Conservation (phyloP, 2,797 vertebrate species). For the Periophthalmus magnuspinnatus region DNA sequence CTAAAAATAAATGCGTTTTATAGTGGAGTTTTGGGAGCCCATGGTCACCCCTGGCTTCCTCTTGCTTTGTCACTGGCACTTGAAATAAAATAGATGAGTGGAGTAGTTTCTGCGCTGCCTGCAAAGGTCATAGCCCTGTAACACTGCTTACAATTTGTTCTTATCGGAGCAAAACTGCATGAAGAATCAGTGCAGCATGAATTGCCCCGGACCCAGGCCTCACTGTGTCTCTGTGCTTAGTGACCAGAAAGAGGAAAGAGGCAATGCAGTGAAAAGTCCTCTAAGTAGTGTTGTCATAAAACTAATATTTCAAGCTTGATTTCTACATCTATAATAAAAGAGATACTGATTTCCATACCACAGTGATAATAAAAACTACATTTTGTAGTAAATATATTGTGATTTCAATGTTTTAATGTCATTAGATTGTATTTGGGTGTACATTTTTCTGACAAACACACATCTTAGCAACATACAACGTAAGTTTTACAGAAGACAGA, state of each 20-base stretch:
- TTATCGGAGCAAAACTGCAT: constrained; percentile 30
- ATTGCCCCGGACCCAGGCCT: constrained; percentile 8
- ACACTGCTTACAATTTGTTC: constrained; percentile 27
- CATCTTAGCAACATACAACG: too few species aligned
- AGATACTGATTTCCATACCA: too few species aligned
- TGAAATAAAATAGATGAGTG: constrained; percentile 41
- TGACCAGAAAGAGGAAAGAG: constrained; percentile 31
- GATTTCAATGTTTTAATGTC: too few species aligned
- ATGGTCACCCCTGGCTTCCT: not conserved
- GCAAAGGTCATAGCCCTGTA: constrained; percentile 31
- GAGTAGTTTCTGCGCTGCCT: constrained; percentile 27
- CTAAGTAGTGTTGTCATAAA: not conserved
- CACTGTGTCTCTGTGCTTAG: constrained; percentile 12
- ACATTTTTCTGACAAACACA: too few species aligned
- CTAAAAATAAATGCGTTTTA: not conserved
- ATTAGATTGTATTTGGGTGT: too few species aligned
- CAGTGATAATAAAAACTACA: too few species aligned
- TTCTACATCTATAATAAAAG: too few species aligned
- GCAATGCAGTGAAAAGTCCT: constrained; percentile 13
- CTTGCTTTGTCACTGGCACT: constrained; percentile 12
- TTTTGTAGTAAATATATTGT: too few species aligned
- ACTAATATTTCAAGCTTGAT: too few species aligned
- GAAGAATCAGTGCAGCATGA: constrained; percentile 11
- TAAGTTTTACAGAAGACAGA: too few species aligned
- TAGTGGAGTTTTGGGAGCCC: not conserved